Percentiles rank a stretch among this genome's conserved stretches.
These are phyloP conservation scores for Bombus terrestris DNA, from an alignment of 1,140 invertebrate species.

Conservation along the genomic window DNA sequence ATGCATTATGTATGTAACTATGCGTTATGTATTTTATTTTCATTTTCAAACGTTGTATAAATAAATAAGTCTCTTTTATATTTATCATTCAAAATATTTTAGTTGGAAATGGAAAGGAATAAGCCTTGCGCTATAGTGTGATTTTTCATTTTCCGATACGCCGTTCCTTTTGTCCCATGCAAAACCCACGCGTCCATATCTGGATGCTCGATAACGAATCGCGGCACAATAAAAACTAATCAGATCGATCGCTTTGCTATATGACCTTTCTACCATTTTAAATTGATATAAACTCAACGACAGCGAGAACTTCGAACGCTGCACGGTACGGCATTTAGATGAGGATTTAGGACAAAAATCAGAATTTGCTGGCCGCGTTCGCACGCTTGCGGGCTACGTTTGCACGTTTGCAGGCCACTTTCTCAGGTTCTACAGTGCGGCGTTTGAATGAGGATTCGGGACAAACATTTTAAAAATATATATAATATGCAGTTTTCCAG, in stretches of 20 bases:
- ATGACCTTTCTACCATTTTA: background rate
- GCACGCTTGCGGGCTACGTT: too few species aligned
- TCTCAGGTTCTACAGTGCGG: too few species aligned
- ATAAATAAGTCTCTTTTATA: background rate
- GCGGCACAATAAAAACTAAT: conserved; percentile 30
- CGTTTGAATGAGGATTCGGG: too few species aligned
- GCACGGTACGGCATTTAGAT: background rate
- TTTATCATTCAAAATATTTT: background rate
- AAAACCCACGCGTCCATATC: conserved; percentile 11
- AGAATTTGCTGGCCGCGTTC: too few species aligned
- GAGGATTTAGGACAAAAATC: too few species aligned
- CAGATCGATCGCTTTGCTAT: background rate
- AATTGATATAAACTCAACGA: background rate
- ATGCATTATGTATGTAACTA: too few species aligned
- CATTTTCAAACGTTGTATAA: too few species aligned
- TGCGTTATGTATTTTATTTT: too few species aligned
- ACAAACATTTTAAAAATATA: too few species aligned
- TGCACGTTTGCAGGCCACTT: too few species aligned
- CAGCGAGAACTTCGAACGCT: too few species aligned
- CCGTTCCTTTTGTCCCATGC: conserved; percentile 1
- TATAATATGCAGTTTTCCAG: too few species aligned
- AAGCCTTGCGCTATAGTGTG: background rate
- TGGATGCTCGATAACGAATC: background rate
- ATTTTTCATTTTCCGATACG: background rate
- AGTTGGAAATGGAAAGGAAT: background rate